Evolutionary conservation across 64 coral and sea anemone genomes (phyloP).

Genomic region (Pocillopora verrucosa): DNA sequence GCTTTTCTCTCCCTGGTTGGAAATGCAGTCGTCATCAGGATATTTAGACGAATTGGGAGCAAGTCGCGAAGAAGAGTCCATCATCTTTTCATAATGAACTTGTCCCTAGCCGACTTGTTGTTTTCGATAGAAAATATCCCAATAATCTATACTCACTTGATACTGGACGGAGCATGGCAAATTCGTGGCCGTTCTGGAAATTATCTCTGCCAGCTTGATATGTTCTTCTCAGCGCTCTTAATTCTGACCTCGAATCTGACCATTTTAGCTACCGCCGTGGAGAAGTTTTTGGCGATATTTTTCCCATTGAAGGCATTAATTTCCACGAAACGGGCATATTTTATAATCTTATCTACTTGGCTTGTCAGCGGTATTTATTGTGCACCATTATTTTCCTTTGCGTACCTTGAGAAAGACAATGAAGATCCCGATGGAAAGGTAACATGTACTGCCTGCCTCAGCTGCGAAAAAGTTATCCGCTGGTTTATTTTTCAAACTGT

Average conservation of each 20-base stretch:
- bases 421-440: not conserved
- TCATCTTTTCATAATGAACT: not conserved
- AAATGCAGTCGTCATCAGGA: slow-evolving; percentile 6
- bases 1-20: not conserved
- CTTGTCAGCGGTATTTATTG: not conserved
- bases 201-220: not conserved
- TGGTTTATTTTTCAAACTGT: slow-evolving; percentile 20
- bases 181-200: not conserved
- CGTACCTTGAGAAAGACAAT: not conserved
- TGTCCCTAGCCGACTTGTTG: slow-evolving; percentile 7
- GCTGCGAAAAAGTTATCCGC: not conserved
- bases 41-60: not conserved
- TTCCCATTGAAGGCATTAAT: not conserved
- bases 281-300: not conserved
- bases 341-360: not conserved
- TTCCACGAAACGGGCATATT: not conserved
- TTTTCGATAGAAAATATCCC: slow-evolving; percentile 4
- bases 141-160: not conserved
- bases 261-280: slow-evolving; percentile 19
- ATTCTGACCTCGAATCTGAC: slow-evolving; percentile 16
- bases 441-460: not conserved
- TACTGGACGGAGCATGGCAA: not conserved
- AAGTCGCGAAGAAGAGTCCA: not conserved
- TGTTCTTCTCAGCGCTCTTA: not conserved
- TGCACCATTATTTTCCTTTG: not conserved